Percentiles rank a stretch among this genome's conserved stretches.
These are phyloP conservation scores for Saccopteryx bilineata DNA, from an alignment of 2,113 vertebrate genomes.

Conservation along the genomic window DNA sequence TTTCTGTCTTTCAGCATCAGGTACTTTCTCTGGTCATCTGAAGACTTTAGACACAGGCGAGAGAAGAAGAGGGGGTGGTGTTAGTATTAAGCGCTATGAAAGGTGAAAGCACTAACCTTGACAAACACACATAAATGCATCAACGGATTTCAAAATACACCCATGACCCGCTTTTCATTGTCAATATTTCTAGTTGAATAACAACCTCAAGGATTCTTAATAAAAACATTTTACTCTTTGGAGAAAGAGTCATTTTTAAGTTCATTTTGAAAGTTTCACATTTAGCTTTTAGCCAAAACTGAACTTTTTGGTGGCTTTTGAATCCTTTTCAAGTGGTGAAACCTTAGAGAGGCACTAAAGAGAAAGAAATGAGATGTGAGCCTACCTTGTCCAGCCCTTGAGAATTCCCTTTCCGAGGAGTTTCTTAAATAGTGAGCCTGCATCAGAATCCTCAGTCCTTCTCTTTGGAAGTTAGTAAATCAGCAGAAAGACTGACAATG, in stretches of 20 bases:
- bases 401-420: slow-evolving; percentile 76
- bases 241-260: slow-evolving; percentile 51
- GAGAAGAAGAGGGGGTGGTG: not conserved
- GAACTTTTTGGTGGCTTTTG: slow-evolving; percentile 69
- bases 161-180: not conserved
- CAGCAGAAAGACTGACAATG: slow-evolving; percentile 78
- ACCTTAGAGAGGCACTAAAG: slow-evolving; percentile 24
- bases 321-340: slow-evolving; percentile 74
- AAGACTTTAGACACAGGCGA: slow-evolving; percentile 56
- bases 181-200: slow-evolving; percentile 43
- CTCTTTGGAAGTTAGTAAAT: slow-evolving; percentile 83
- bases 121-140: slow-evolving; percentile 15
- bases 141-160: slow-evolving; percentile 47
- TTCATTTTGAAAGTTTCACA: slow-evolving; percentile 55
- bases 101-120: slow-evolving; percentile 9
- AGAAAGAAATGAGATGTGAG: slow-evolving; percentile 73
- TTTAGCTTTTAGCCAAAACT: slow-evolving; percentile 68
- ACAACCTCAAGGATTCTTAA: slow-evolving; percentile 28
- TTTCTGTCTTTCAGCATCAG: slow-evolving; percentile 73
- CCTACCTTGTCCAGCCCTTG: slow-evolving; percentile 81
- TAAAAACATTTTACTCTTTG: slow-evolving; percentile 33
- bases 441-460: slow-evolving; percentile 64
- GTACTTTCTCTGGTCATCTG: slow-evolving; percentile 49
- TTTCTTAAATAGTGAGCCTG: slow-evolving; percentile 78
- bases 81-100: slow-evolving; percentile 50